Percentiles rank a stretch among this genome's conserved stretches.
Conservation (phyloP, 2,888 invertebrate genomes). For the Nowickia ferox region DNA sequence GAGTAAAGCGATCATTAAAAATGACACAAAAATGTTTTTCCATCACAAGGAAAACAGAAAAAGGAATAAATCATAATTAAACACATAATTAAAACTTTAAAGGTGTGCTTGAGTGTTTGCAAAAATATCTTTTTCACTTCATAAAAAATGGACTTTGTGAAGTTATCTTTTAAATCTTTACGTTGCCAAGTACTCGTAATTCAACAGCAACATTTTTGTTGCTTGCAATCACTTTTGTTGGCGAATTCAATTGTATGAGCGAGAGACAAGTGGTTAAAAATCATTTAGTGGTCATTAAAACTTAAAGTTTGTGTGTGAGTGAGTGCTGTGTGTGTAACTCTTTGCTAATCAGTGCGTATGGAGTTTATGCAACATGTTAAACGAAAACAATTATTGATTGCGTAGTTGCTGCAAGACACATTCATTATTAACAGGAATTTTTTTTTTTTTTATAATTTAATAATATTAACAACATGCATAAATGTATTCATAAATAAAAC, state of each 20-base stretch:
- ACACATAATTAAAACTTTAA: constrained; percentile 34
- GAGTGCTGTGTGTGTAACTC: constrained; percentile 7
- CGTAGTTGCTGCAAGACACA: constrained; percentile 55
- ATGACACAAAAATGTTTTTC: constrained; percentile 19
- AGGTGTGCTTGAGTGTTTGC: not conserved
- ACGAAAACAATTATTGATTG: constrained; percentile 67
- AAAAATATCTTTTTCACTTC: not conserved
- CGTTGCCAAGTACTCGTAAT: constrained; percentile 9
- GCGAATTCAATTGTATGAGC: not conserved
- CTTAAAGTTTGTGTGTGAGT: constrained; percentile 17
- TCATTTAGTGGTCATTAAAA: constrained; percentile 50
- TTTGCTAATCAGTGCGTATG: constrained; percentile 73
- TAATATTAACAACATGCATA: not conserved
- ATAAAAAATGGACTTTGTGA: constrained; percentile 26
- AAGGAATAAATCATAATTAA: constrained; percentile 46
- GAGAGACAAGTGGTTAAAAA: constrained; percentile 60
- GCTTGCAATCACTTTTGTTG: constrained; percentile 25
- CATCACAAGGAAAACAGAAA: not conserved
- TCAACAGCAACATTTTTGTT: constrained; percentile 16
- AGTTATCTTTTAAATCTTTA: constrained; percentile 1
- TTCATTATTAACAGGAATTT: constrained; percentile 65
- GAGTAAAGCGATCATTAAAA: constrained; percentile 29
- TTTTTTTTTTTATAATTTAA: not conserved
- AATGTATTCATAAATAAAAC: constrained; percentile 1
- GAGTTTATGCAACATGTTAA: constrained; percentile 65